phyloP scores from a whole-genome alignment of 2,797 vertebrate species.

The Sus cebifrons region DNA sequence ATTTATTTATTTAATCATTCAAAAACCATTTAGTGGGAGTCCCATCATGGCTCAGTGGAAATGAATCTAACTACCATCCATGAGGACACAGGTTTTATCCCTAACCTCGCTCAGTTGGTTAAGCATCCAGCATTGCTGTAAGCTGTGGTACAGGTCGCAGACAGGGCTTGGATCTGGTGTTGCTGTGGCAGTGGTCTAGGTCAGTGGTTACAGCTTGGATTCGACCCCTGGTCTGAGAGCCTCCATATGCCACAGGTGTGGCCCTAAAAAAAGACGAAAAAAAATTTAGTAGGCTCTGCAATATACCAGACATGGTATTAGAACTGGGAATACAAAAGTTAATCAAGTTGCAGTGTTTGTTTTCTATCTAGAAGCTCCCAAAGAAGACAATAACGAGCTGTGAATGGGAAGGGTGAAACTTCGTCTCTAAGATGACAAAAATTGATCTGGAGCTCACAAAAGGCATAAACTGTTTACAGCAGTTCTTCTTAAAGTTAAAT shows the following conservation, averaged over 20 bases:
- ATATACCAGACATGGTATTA: background rate
- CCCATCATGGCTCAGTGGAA: too few relatives aligned
- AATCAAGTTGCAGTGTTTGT: background rate
- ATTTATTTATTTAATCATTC: background rate
- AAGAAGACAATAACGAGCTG: background rate
- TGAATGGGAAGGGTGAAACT: background rate
- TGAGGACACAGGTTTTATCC: too few relatives aligned
- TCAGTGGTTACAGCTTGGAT: too few relatives aligned
- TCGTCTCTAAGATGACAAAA: background rate
- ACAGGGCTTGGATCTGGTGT: too few relatives aligned
- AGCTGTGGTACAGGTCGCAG: too few relatives aligned
- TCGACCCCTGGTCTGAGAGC: too few relatives aligned
- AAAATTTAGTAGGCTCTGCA: background rate
- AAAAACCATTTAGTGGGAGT: background rate
- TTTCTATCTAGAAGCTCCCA: background rate
- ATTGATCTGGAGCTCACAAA: background rate
- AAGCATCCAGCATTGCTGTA: too few relatives aligned
- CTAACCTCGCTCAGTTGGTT: too few relatives aligned
- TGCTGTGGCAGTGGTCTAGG: too few relatives aligned
- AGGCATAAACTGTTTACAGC: background rate
- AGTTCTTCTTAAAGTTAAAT: background rate
- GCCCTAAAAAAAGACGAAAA: too few relatives aligned
- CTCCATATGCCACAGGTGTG: too few relatives aligned
- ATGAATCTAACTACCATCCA: too few relatives aligned
- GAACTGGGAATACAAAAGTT: background rate